Evolutionary conservation across 2,113 vertebrate genomes (phyloP), one percentile per base, ranked within the genome.

Genomic region (Menidia beryllina): DNA sequence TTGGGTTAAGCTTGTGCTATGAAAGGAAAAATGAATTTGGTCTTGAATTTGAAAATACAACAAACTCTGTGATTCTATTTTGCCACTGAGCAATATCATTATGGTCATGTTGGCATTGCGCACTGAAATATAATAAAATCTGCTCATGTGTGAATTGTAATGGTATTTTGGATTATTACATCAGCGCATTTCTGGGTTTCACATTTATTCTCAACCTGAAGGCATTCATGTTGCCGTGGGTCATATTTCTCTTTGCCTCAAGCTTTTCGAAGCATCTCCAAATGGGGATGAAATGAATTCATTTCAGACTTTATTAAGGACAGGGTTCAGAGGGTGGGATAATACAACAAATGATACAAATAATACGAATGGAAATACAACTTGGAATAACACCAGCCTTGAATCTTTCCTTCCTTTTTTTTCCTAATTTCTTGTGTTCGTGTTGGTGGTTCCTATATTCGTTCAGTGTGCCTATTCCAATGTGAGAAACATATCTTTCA

Each of bases 51-150:
- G 58, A 84, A 79, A 86, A 80, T 67, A 65, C 52, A 77, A 57
- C 70, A 11, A 34, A 80, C 57, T 72, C 38, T 69, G 64, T 63
- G 83, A 27, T 60, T 72, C 62, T 81, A 67, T 64, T 75, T 55
- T 75, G 81, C 83, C 81, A 76, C 85, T 43, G 41, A 79, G 53
- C 81, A 86, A 80, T 83, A 82, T 82, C 38, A 69, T 72, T 45
- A 70, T 23, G 23, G 47, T 56, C 48, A 26, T 72, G 62, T 69
- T 70, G 34, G 56, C 83, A 30, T 69, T 62, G 36, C 73, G 82
- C 34, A 36, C 38, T 60, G 52, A 23, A 75, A 85, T 74, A 83
- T 81, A 84, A 81, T 64, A 83, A 87, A 55, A 50, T 47, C 10
- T 7, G 27, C 20, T 58, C 56, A 34, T 72, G 55, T 53, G 81